Base-by-base conservation (phyloP, 2,113 vertebrate species). In the Peromyscus californicus region DNA sequence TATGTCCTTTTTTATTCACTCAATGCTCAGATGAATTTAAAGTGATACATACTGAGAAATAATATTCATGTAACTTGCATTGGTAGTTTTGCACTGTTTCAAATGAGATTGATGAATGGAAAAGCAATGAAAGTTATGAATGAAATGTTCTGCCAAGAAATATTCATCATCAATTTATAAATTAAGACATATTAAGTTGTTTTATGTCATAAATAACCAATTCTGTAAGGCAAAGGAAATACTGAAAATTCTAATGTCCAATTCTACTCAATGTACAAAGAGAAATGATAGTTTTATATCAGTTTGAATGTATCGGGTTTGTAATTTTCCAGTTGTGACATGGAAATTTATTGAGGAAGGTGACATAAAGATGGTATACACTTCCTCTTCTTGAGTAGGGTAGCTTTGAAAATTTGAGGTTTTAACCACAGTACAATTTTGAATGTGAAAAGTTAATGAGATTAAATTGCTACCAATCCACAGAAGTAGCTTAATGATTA, bases 11-110 rank as follows among this genome's bases (percentile, higher is more conserved):
- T 74, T 90, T 45, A 79, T 57, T 92, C 29, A 90, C 67, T 97
- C 39, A 82, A 93, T 83, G 51, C 87, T 92, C 96, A 31, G 80
- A 57, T 54, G 63, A 54, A 92, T 92, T 90, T 89, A 88, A 86
- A 92, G 7, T 61, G n/a, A 59, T 17, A 21, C 16, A 76, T 88
- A 79, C 1, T 31, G 16, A 17, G 11, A 63, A 42, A 42, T 33
- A 91, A 16, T 19, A 26, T 92, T 94, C 8, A 76, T 33, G n/a
- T 75, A 91, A 89, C 24, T 86, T 91, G 5, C 69, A 45, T 45
- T 51, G 4, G 22, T 4, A 0, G 0, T 83, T 91, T 54, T 16
- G 7, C 26, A 31, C 19, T 63, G 11, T 31, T 61, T 78, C 36
- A 26, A 0, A 91, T 54, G 6, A 24, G 9, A 82, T 54, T 7